phyloP scores from a whole-genome alignment of 2,797 vertebrate genomes.

The Chrosomus eos region DNA sequence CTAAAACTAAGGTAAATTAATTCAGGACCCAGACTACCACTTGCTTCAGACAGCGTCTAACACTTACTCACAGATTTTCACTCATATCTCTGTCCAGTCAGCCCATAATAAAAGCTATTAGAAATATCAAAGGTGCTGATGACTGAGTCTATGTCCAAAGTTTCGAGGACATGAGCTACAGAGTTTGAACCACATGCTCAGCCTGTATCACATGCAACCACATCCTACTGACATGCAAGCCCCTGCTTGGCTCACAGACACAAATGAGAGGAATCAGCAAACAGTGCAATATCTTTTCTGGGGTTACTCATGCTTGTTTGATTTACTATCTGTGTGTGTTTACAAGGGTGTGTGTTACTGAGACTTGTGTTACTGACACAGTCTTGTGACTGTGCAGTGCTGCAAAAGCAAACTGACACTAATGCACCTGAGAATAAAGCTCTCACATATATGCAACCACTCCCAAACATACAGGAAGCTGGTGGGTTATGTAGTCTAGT shows the following conservation, averaged over 20 bases:
- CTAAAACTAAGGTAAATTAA: not conserved
- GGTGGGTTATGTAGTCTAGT: slow-evolving; percentile 7
- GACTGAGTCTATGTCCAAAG: slow-evolving; percentile 15
- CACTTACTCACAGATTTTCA: not conserved
- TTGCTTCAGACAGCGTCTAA: slow-evolving; percentile 13
- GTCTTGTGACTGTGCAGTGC: slow-evolving; percentile 60
- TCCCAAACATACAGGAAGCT: slow-evolving; percentile 29
- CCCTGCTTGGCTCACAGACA: not conserved
- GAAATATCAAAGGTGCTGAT: slow-evolving; percentile 48
- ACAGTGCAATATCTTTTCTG: slow-evolving; percentile 4
- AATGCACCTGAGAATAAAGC: slow-evolving; percentile 15
- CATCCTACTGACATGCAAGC: slow-evolving; percentile 29
- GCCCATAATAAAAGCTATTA: slow-evolving; percentile 41
- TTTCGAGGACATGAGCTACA: slow-evolving; percentile 22
- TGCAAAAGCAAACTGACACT: slow-evolving; percentile 48
- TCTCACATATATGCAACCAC: slow-evolving; percentile 23
- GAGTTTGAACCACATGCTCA: slow-evolving; percentile 25
- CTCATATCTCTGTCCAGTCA: slow-evolving; percentile 6
- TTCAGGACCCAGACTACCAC: not conserved
- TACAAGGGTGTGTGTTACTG: slow-evolving; percentile 18
- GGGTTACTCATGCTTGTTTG: slow-evolving; percentile 24
- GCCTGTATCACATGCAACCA: not conserved
- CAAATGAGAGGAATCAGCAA: not conserved
- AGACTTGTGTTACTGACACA: not conserved
- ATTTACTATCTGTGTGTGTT: slow-evolving; percentile 31